Evolutionary conservation across 1,140 invertebrate species (phyloP).

Genomic region (Tachypleus tridentatus): DNA sequence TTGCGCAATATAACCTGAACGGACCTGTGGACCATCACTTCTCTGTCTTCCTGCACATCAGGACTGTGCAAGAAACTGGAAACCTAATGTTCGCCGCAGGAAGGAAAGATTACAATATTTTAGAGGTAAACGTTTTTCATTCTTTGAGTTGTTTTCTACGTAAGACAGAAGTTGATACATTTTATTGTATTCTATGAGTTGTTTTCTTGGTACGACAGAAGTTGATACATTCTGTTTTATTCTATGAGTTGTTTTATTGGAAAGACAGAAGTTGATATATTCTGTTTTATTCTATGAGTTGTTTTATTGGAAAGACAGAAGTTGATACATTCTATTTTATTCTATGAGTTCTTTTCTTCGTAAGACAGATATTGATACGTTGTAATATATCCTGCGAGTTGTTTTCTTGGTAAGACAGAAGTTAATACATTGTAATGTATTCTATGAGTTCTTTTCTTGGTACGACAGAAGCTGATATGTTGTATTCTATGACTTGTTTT

Average conservation of each 20-base stretch:
- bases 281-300: constrained; percentile 2
- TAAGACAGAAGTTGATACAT: too few species aligned
- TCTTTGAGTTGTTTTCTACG: neutral
- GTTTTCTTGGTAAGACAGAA: too few species aligned
- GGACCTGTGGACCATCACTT: constrained; percentile 62
- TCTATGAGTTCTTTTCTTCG: too few species aligned
- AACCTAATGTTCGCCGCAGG: constrained; percentile 76
- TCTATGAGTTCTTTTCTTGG: neutral
- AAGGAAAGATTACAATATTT: constrained; percentile 72
- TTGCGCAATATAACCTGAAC: constrained; percentile 60
- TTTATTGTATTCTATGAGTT: neutral
- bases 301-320: neutral
- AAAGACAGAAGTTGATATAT: too few species aligned
- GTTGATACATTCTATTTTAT: too few species aligned
- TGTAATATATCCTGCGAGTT: too few species aligned
- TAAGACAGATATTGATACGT: too few species aligned
- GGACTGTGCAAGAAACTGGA: constrained; percentile 71
- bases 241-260: neutral
- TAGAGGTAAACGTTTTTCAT: constrained; percentile 49
- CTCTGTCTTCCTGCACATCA: constrained; percentile 60
- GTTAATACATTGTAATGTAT: neutral
- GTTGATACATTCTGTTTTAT: neutral
- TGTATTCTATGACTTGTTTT: too few species aligned
- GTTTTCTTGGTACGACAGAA: neutral
- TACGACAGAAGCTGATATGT: too few species aligned